Conservation (phyloP, 2,113 vertebrate genomes). For the Pseudois nayaur region DNA sequence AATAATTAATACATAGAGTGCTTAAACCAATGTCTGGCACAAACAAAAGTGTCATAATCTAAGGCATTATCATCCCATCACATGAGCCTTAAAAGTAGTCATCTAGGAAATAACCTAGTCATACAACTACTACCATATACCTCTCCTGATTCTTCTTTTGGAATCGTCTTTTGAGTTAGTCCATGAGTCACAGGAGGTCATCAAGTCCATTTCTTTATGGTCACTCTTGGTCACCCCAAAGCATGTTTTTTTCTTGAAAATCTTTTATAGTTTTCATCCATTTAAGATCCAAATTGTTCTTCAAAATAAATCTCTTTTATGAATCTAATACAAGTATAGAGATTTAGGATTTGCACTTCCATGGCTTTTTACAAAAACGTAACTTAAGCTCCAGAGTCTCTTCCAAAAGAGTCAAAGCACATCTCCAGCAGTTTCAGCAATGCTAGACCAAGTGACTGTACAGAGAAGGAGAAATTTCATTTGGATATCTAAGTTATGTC, state of each 20-base stretch:
- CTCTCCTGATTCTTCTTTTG: background rate
- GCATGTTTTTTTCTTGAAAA: background rate
- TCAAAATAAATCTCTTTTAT: background rate
- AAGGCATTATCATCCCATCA: background rate
- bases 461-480: background rate
- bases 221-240: background rate
- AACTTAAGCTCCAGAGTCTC: background rate
- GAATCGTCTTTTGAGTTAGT: background rate
- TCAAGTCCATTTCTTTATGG: background rate
- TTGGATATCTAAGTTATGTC: background rate
- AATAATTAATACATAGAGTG: background rate
- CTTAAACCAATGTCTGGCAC: background rate
- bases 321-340: background rate
- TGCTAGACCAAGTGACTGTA: background rate
- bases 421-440: background rate
- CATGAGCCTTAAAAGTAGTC: background rate
- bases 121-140: background rate
- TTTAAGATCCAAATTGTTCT: background rate
- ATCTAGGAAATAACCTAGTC: background rate
- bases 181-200: background rate
- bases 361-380: background rate
- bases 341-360: background rate
- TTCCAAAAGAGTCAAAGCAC: conserved; percentile 1
- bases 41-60: background rate
- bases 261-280: background rate